Evolutionary conservation across 2,113 vertebrate genomes (phyloP).

Genomic region (Cottus gobio): DNA sequence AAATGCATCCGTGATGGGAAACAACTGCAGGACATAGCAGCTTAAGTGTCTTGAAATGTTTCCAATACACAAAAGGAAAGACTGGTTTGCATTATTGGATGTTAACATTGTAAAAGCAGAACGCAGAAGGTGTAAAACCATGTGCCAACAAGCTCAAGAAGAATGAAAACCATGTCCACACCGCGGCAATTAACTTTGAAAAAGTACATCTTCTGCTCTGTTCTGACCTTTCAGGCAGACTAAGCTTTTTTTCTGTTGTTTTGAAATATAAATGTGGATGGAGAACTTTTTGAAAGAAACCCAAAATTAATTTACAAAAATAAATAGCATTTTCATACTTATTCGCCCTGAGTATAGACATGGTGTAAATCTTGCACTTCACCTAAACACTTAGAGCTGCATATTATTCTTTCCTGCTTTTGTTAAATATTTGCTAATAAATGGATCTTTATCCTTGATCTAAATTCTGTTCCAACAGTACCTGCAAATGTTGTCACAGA

Average conservation of each 20-base stretch:
- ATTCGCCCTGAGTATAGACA: neutral
- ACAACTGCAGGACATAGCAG: constrained; percentile 43
- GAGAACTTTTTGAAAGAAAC: neutral
- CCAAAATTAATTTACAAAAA: neutral
- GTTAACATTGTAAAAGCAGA: constrained; percentile 30
- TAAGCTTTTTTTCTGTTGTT: neutral
- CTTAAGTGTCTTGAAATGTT: neutral
- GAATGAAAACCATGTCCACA: constrained; percentile 25
- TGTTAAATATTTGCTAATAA: neutral
- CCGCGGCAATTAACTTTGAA: neutral
- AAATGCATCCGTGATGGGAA: constrained; percentile 59
- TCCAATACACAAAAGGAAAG: neutral
- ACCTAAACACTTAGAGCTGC: constrained; percentile 2
- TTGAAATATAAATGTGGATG: neutral
- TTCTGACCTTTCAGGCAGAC: neutral
- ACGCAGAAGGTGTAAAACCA: constrained; percentile 25
- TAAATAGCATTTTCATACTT: neutral
- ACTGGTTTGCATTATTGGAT: constrained; percentile 12
- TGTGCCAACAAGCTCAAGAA: constrained; percentile 22
- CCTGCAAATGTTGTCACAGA: neutral
- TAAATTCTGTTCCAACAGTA: neutral
- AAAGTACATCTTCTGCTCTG: neutral
- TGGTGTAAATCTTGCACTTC: constrained; percentile 7
- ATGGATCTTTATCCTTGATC: neutral
- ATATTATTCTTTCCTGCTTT: neutral